These are phyloP conservation scores for Abramis brama DNA, from an alignment of 2,113 vertebrate genomes.

Conservation along the genomic window DNA sequence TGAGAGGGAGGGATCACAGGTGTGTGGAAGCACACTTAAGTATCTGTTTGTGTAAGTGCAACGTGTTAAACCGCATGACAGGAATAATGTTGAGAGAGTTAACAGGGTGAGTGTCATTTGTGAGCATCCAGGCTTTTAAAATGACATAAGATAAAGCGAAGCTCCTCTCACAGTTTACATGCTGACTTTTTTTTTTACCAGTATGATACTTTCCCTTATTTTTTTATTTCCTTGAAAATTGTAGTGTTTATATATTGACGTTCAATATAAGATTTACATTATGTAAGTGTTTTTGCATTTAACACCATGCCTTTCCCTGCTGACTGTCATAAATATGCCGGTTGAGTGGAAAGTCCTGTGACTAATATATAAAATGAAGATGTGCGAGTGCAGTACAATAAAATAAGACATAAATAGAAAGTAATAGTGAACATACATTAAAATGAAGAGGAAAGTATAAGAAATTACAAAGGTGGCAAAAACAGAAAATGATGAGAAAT, in stretches of 20 bases:
- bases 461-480: background rate
- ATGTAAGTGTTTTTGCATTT: background rate
- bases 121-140: conserved; percentile 1
- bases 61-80: conserved; percentile 20
- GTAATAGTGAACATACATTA: background rate
- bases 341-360: background rate
- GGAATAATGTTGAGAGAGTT: conserved; percentile 23
- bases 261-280: background rate
- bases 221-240: background rate
- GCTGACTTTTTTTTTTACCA: background rate
- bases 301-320: background rate
- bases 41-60: conserved; percentile 27
- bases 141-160: background rate
- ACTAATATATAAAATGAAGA: background rate
- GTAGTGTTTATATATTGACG: background rate
- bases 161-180: background rate
- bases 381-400: background rate
- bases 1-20: conserved; percentile 17
- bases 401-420: background rate
- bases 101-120: background rate
- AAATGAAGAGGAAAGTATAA: background rate
- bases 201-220: background rate
- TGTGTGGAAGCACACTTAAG: conserved; percentile 12
- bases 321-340: background rate
- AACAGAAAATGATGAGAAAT: background rate